Base-by-base conservation (phyloP, 2,888 invertebrate genomes). In the Gandaritis pyraliata region DNA sequence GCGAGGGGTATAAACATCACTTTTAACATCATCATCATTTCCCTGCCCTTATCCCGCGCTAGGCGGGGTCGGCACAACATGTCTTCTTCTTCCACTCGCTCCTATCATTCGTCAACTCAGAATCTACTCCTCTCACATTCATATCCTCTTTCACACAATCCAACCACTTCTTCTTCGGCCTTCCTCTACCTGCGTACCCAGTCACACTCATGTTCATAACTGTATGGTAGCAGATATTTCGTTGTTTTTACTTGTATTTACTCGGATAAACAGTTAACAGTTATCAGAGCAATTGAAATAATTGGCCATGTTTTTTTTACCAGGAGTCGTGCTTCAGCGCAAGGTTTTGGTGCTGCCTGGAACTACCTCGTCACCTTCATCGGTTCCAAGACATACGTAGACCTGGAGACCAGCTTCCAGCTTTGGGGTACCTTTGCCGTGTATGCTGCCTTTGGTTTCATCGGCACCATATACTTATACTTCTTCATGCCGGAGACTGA, bases 401-500 rank as follows among this genome's bases (percentile, higher is more conserved):
- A 90, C 65, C 71, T 93, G 1, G 91, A 93, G 72, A 76, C 71
- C 8, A 69, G 68, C 12, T 67, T 88, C 6, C 81, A 83, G 8
- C 74, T 93, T 0, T 87, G 87, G 76, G 93, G 93, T 1, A 81
- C 90, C 0, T 90, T 92, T 67, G 89, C 86, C n/a, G 80, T 92
- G 1, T 93, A 92, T 72, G 87, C 92, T 3, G 72, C 65, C 0
- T 85, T 90, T 38, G 87, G 87, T 15, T 81, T 87, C 48, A 39
- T 86, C 0, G 93, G 93, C 36, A 82, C 91, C 8, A 68, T 92
- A n/a, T 91, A 87, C 58, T 77, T 93, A 16, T 93, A 92, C 74
- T 88, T 92, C 70, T 85, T 85, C 57, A 73, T 93, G 56, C 92
- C 93, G 8, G 93, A 93, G 75, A 93, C 93, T 0, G 93, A 93